Percentiles rank a stretch among this genome's conserved stretches.
phyloP scores from a whole-genome alignment of 2,888 invertebrate species.

The Mermis nigrescens region DNA sequence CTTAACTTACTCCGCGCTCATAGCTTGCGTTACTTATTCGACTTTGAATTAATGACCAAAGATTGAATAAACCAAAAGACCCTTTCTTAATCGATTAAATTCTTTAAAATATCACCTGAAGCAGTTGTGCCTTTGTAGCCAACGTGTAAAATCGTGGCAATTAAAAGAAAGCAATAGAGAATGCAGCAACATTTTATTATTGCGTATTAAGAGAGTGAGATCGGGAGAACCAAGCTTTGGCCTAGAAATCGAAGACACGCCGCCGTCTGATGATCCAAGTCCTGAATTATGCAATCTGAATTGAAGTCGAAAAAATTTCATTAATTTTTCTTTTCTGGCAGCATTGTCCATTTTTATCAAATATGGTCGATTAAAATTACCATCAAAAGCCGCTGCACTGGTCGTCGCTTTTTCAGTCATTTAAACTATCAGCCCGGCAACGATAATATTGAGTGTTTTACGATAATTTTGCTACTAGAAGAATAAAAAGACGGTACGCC shows the following conservation, averaged over 20 bases:
- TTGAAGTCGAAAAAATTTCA: background rate
- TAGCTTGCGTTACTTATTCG: no score
- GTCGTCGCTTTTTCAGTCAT: no score
- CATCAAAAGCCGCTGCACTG: no score
- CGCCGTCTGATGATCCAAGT: background rate
- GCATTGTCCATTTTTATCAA: background rate
- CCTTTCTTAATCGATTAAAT: no score
- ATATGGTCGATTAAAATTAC: background rate
- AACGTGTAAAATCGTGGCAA: background rate
- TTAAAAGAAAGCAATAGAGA: background rate
- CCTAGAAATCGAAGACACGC: background rate
- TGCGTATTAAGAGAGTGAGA: background rate
- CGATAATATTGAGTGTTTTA: no score
- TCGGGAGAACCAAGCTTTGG: background rate
- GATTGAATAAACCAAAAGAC: no score
- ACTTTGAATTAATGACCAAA: no score
- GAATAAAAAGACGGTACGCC: no score
- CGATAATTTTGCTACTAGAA: no score
- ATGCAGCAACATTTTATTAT: background rate
- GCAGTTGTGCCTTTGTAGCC: background rate
- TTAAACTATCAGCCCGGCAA: no score
- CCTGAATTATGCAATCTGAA: background rate
- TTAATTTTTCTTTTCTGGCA: background rate
- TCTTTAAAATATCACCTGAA: no score
- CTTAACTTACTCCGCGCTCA: no score